phyloP scores from a whole-genome alignment of 2,797 vertebrate species.

The Glyptemys insculpta region DNA sequence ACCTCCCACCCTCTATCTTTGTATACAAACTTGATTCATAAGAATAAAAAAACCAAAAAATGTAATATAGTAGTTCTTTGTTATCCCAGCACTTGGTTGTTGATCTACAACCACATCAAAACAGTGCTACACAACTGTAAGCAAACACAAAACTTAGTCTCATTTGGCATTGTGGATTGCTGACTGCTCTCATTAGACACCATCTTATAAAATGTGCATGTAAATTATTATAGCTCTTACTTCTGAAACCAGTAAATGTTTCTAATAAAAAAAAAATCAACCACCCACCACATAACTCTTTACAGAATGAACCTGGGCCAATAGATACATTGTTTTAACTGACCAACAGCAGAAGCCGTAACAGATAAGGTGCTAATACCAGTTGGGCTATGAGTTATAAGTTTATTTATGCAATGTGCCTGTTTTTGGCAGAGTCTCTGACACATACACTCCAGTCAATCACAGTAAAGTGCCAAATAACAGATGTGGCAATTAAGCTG shows the following conservation, averaged over 20 bases:
- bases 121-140: not conserved
- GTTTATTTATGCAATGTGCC: conserved; percentile 60
- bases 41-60: not conserved
- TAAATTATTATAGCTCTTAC: not conserved
- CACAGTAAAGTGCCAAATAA: conserved; percentile 79
- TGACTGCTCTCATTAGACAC: not conserved
- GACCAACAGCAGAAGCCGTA: conserved; percentile 29
- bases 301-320: conserved; percentile 16
- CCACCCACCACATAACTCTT: not conserved
- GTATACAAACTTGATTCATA: not conserved
- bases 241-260: conserved; percentile 19
- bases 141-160: not conserved
- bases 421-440: conserved; percentile 74
- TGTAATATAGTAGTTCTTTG: not conserved
- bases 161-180: not conserved
- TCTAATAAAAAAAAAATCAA: not conserved
- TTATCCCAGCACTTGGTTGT: not conserved
- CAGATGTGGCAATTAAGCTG: conserved; percentile 83
- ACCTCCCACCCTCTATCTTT: too few relatives aligned
- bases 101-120: not conserved
- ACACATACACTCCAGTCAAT: conserved; percentile 82
- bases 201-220: not conserved
- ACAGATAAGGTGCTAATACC: conserved; percentile 47
- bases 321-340: not conserved
- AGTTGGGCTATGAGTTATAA: conserved; percentile 64